Evolutionary conservation across 2,797 vertebrate genomes (phyloP).

Genomic region (Lepidocolaptes lacrymiger): DNA sequence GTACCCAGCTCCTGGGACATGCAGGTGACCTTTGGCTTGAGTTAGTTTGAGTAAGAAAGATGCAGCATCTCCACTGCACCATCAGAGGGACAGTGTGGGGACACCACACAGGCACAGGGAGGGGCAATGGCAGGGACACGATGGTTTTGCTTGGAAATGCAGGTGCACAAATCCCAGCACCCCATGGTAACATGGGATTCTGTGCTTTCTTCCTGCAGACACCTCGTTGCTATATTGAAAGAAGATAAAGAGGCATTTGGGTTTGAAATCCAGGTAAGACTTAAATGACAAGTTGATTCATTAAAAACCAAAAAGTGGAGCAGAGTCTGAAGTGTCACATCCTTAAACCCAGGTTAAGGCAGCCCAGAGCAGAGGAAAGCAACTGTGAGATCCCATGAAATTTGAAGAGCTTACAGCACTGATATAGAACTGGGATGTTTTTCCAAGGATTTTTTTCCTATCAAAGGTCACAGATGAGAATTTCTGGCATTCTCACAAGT

Average conservation of each 20-base stretch:
- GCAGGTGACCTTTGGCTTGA: not conserved
- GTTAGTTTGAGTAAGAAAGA: not conserved
- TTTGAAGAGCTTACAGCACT: not conserved
- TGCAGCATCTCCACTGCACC: fast-evolving
- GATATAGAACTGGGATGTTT: not conserved
- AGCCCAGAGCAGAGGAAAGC: not conserved
- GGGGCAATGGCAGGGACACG: fast-evolving
- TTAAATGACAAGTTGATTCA: not conserved
- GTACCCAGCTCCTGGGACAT: fast-evolving
- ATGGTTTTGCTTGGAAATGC: fast-evolving
- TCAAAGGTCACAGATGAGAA: not conserved
- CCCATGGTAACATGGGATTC: fast-evolving
- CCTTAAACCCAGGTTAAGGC: not conserved
- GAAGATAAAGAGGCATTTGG: constrained; percentile 93
- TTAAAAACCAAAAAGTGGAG: not conserved
- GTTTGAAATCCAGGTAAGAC: constrained; percentile 94
- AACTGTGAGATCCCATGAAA: not conserved
- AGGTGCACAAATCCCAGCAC: fast-evolving
- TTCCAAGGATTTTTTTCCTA: not conserved
- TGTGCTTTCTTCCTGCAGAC: constrained; percentile 53
- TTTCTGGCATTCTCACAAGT: not conserved
- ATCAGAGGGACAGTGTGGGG: fast-evolving
- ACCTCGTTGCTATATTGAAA: constrained; percentile 80
- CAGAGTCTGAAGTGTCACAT: not conserved
- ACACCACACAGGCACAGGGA: fast-evolving